Base-by-base conservation (phyloP, 2,888 invertebrate species). In the Cistogaster globosa region DNA sequence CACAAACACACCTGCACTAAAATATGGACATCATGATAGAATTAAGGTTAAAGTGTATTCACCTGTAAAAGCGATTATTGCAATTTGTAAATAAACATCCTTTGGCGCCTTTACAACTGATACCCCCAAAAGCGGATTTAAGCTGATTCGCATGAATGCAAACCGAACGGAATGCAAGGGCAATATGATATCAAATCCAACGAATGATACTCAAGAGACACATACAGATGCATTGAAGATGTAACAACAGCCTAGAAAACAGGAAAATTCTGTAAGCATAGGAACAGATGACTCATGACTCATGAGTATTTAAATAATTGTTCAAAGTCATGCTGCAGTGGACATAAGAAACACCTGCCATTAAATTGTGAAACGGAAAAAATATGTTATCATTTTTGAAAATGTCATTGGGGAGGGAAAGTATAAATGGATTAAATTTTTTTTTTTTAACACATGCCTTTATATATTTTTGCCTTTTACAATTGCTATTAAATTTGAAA, bases 31-130 rank as follows among this genome's bases (percentile, higher is more conserved):
- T 22, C 51, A 32, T 48, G 32, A 38, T 51, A 57, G 48, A 81
- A 79, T 75, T 60, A 51, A 82, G 38, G 82, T 74, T 71, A 22
- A 67, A 68, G 68, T 76, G 69, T 69, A 76, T 68, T 83, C 83
- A 85, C 83, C 83, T 86, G 87, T 82, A 82, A 86, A 86, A 83
- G 79, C 83, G 84, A 87, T 87, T 87, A 83, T 85, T 78, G 78
- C 87, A 85, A 86, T 86, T 86, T 87, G 87, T 85, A 85, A 86
- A 85, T 81, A 87, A 86, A 86, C 83, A 83, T 84, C 79, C 84
- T 79, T 86, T 83, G 83, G 84, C 84, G 83, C 78, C 74, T 81
- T 62, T 85, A 76, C 65, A 83, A 78, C 68, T 76, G 83, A 85
- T 87, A 65, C 78, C 83, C 79, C 81, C 81, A 79, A 83, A 80